A percentile compares a stretch with the other conserved stretches of the same genome.
These are phyloP conservation scores for Macropus fuliginosus DNA, from an alignment of 2,797 vertebrate genomes.

Conservation along the genomic window DNA sequence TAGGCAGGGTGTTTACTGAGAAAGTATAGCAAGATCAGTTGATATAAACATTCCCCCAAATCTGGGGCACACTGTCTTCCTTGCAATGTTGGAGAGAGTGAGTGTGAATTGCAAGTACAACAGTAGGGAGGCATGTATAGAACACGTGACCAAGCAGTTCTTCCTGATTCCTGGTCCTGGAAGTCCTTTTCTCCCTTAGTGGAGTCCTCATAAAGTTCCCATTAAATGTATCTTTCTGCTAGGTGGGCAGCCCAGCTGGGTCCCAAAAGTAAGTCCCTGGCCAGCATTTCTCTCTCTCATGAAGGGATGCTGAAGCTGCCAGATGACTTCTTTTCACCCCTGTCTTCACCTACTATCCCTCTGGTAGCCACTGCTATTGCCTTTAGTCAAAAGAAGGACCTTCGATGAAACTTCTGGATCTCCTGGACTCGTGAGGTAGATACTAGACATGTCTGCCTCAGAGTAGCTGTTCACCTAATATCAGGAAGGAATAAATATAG, in stretches of 20 bases:
- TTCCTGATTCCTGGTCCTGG: not conserved
- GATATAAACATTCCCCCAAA: not conserved
- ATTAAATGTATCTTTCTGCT: not conserved
- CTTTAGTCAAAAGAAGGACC: not conserved
- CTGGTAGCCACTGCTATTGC: not conserved
- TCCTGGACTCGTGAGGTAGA: not conserved
- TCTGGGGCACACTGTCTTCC: not conserved
- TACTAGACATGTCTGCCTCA: not conserved
- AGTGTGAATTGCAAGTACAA: not conserved
- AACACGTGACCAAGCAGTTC: not conserved
- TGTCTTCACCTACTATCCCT: not conserved
- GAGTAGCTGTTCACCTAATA: not conserved
- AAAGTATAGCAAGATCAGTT: not conserved
- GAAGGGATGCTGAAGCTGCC: not conserved
- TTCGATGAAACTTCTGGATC: not conserved
- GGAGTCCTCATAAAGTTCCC: not conserved
- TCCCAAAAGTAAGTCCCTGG: not conserved
- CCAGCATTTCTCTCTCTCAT: not conserved
- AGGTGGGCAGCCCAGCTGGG: not conserved
- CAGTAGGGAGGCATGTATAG: not conserved
- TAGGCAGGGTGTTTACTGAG: not conserved
- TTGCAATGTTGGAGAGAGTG: not conserved
- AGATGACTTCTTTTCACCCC: not conserved
- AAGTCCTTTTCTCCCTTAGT: not conserved
- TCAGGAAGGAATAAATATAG: not conserved